Conservation (phyloP, 2,888 invertebrate genomes). For the Thecophora atra region DNA sequence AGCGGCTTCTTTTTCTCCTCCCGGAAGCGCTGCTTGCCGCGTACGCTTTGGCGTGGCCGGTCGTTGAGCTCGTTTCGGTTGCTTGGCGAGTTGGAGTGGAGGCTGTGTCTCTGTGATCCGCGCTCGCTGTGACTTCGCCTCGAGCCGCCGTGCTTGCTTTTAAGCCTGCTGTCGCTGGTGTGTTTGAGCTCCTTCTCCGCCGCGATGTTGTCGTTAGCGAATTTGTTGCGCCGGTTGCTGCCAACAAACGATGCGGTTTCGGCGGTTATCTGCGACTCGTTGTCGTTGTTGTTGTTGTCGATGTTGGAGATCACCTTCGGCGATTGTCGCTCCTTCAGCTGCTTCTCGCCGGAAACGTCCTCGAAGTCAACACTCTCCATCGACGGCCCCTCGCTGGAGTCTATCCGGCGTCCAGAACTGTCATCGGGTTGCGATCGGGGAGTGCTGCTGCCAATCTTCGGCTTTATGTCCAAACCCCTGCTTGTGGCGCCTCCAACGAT, state of each 20-base stretch:
- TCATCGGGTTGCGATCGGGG: conserved; percentile 48
- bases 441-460: conserved; percentile 47
- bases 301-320: conserved; percentile 53
- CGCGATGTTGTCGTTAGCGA: conserved; percentile 43
- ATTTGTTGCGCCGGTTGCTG: conserved; percentile 46
- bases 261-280: conserved; percentile 68
- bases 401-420: conserved; percentile 57
- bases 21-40: conserved; percentile 55
- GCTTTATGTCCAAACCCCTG: conserved; percentile 56
- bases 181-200: conserved; percentile 45
- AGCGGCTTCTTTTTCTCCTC: conserved; percentile 48
- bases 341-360: conserved; percentile 62
- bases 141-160: conserved; percentile 48
- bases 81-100: conserved; percentile 1
- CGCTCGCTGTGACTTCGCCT: conserved; percentile 44
- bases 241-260: conserved; percentile 79
- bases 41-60: conserved; percentile 51
- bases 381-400: conserved; percentile 61
- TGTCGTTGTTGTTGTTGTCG: conserved; percentile 57
- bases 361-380: conserved; percentile 63
- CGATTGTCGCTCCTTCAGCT: conserved; percentile 41
- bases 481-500: conserved; percentile 55
- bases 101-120: conserved; percentile 43
- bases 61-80: conserved; percentile 48
- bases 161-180: conserved; percentile 4